Evolutionary conservation across 2,113 vertebrate genomes (phyloP).

Genomic region (Lamprotornis superbus): DNA sequence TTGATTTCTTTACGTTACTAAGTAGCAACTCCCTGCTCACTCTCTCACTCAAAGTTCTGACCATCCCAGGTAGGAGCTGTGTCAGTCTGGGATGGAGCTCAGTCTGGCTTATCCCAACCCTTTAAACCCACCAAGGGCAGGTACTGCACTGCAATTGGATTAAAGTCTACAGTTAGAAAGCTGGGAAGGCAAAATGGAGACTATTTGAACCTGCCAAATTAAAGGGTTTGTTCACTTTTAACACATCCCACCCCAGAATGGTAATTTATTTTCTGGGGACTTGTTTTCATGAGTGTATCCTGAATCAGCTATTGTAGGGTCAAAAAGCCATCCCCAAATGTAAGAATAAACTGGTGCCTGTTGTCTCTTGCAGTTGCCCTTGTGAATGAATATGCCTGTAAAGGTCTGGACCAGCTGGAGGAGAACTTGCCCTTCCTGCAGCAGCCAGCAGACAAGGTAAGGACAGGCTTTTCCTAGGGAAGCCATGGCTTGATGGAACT

Average conservation of each 20-base stretch:
- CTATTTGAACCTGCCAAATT: not conserved
- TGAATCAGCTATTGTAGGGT: not conserved
- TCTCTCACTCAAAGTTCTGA: not conserved
- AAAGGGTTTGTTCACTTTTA: not conserved
- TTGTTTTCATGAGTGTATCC: not conserved
- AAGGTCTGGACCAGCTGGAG: conserved; percentile 87
- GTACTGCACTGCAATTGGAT: rapidly evolving
- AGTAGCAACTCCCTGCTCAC: not conserved
- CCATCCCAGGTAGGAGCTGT: not conserved
- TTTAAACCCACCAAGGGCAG: not conserved
- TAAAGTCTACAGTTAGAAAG: not conserved
- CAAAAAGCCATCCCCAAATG: not conserved
- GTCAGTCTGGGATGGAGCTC: not conserved
- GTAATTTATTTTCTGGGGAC: rapidly evolving
- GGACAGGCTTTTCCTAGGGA: not conserved
- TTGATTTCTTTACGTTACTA: not conserved
- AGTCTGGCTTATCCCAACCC: not conserved
- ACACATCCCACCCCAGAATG: not conserved
- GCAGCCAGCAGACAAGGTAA: conserved; percentile 88
- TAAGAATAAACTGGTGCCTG: not conserved
- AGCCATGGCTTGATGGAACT: not conserved
- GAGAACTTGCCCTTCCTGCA: conserved; percentile 88
- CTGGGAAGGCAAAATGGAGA: not conserved
- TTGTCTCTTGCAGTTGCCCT: conserved; percentile 76
- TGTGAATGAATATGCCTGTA: conserved; percentile 86